A percentile compares a stretch with the other conserved stretches of the same genome.
These are phyloP conservation scores for Lydus trimaculatus DNA, from an alignment of 2,888 invertebrate species.

Conservation along the genomic window DNA sequence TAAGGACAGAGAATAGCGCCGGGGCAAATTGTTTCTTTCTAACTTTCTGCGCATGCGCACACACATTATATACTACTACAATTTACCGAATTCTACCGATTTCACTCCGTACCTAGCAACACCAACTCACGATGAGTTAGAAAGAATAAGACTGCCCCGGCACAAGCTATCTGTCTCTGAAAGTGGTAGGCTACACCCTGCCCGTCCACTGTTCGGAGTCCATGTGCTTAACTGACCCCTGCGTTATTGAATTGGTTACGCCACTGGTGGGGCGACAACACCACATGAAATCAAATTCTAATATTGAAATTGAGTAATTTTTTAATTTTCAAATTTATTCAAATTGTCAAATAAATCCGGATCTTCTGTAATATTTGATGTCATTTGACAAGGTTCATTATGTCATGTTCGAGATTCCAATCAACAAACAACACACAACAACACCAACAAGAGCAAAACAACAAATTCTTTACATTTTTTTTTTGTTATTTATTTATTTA, in stretches of 20 bases:
- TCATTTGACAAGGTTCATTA: conserved; percentile 25
- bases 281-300: not conserved
- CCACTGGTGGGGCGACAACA: not conserved
- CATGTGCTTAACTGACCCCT: too few species aligned
- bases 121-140: too few species aligned
- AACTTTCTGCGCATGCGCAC: too few species aligned
- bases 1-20: too few species aligned
- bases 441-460: conserved; percentile 14
- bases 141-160: too few species aligned
- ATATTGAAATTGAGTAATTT: not conserved
- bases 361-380: conserved; percentile 16
- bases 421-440: conserved; percentile 13
- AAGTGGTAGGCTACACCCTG: too few species aligned
- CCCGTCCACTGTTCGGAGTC: too few species aligned
- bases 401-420: conserved; percentile 23
- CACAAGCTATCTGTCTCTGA: too few species aligned
- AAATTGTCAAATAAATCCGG: not conserved
- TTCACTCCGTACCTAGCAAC: too few species aligned
- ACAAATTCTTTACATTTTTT: conserved; percentile 23
- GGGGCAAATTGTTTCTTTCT: too few species aligned
- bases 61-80: too few species aligned
- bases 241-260: not conserved
- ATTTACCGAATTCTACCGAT: too few species aligned
- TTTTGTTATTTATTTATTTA: not conserved
- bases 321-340: not conserved